Base-by-base conservation (phyloP, 2,888 invertebrate genomes). In the Caenorhabditis sp. region DNA sequence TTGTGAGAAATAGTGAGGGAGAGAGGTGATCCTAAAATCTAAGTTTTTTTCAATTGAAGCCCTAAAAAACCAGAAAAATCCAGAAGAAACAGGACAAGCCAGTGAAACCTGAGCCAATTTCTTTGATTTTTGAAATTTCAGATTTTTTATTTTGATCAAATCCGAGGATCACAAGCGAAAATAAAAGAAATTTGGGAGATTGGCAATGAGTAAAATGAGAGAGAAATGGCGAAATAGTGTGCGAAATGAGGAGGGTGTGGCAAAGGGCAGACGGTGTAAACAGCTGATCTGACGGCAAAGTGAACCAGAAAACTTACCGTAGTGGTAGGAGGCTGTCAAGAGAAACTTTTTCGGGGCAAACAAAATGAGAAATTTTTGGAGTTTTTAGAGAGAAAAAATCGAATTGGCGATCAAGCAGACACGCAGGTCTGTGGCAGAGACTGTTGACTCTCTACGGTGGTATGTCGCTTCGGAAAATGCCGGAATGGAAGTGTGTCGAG, bases 201-300 rank as follows among this genome's bases (percentile, higher is more conserved):
- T 61, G 61, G 61, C 38, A 38, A 41, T 2, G 38, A 66, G 66
- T 59, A 31, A 66, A 12, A 6, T 26, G 44, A 4, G 16, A 66
- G 74, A 74, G 49, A 31, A 28, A 49, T 2, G 10, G 54, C 49
- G 68, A 74, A 35, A 68, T 44, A 80, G 73, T 35, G 80, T 56
- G 61, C n/a, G 28, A 49, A 66, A 61, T 10, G 44, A 51, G 51
- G 80, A 80, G 80, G 24, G 59, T 26, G 10, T 0, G 8, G 5
- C 31, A 74, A 80, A 73, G 73, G 73, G 59, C 80, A 80, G 51
- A n/a, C 28, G 44, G 73, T 80, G 73, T 80, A 80, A 80, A 80
- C 80, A 68, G 6, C 26, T 2, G 47, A 80, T n/a, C 16, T 8
- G 58, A 59, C 80, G 80, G 7, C 66, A 19, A 1, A 68, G 1